phyloP scores from a whole-genome alignment of 37 sponge, comb jelly and placozoan species.

The Theonella swinhoei region DNA sequence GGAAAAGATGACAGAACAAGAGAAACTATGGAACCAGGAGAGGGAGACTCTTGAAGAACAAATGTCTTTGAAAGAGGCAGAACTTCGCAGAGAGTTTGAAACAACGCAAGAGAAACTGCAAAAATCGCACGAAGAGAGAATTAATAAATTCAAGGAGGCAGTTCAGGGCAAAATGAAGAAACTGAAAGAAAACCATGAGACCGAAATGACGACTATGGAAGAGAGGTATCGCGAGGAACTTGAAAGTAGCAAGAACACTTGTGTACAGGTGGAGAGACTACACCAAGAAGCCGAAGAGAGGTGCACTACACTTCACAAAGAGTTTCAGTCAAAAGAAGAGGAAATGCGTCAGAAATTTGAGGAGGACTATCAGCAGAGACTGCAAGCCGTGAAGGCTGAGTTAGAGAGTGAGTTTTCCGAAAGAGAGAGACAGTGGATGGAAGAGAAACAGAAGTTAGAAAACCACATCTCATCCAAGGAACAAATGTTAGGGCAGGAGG shows the following conservation, averaged over 20 bases:
- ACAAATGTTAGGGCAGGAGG: neutral
- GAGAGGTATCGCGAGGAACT: neutral
- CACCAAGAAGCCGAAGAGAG: neutral
- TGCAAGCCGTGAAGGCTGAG: slow-evolving; percentile 2
- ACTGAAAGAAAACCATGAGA: slow-evolving; percentile 33
- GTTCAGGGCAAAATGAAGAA: slow-evolving; percentile 11
- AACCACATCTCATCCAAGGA: neutral
- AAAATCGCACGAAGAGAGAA: slow-evolving; percentile 46
- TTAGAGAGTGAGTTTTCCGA: slow-evolving; percentile 6
- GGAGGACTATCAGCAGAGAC: slow-evolving; percentile 7
- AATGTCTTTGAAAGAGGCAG: neutral
- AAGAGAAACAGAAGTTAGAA: slow-evolving; percentile 18
- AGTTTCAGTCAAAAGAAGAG: slow-evolving; percentile 15
- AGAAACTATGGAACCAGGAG: neutral
- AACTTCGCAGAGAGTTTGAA: neutral
- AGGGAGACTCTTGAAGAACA: neutral
- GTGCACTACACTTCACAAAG: neutral
- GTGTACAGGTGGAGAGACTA: too few relatives aligned
- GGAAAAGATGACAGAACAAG: neutral
- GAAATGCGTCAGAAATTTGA: slow-evolving; percentile 2
- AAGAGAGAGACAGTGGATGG: neutral
- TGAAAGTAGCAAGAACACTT: too few relatives aligned
- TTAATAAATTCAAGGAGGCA: slow-evolving; percentile 32
- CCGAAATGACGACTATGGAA: slow-evolving; percentile 15
- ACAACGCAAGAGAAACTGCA: neutral